A percentile compares a stretch with the other conserved stretches of the same genome.
Conservation (phyloP, 2,113 vertebrate genomes). For the Cavia aperea region DNA sequence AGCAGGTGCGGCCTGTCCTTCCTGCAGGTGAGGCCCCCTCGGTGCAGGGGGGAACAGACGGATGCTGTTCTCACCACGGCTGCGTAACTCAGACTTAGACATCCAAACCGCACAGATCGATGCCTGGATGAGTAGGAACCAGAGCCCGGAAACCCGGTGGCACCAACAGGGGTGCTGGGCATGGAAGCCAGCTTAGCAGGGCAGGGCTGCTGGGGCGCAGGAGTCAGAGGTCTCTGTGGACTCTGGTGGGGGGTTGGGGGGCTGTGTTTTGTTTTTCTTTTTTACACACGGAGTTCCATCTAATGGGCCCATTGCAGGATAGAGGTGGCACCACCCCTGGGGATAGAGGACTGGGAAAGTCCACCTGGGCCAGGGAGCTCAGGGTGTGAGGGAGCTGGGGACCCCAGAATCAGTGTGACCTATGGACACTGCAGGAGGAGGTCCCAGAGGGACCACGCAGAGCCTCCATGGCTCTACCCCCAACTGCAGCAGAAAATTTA, state of each 20-base stretch:
- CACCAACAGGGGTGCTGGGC: neutral
- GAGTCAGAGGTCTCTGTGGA: too few relatives aligned
- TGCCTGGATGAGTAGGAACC: neutral
- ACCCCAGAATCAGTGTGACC: neutral
- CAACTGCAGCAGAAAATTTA: constrained; percentile 55
- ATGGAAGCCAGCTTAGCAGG: neutral
- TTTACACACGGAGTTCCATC: neutral
- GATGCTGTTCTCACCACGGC: neutral
- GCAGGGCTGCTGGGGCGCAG: neutral
- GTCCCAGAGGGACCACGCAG: neutral
- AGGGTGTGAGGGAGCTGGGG: neutral
- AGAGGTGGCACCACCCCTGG: neutral
- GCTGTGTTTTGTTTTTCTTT: neutral
- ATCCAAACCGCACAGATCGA: constrained; percentile 32
- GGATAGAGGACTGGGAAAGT: neutral
- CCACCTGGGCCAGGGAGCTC: neutral
- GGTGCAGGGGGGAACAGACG: too few relatives aligned
- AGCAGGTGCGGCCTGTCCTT: neutral
- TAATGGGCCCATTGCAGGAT: neutral
- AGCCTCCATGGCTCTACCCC: constrained; percentile 45
- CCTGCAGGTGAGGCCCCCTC: too few relatives aligned
- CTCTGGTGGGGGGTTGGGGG: neutral
- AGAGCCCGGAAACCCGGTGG: neutral
- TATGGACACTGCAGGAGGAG: too few relatives aligned
- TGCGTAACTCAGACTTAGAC: constrained; percentile 53